Evolutionary conservation across 1,140 invertebrate genomes (phyloP), one percentile per base, ranked within the genome.

Genomic region (Nilaparvata lugens): DNA sequence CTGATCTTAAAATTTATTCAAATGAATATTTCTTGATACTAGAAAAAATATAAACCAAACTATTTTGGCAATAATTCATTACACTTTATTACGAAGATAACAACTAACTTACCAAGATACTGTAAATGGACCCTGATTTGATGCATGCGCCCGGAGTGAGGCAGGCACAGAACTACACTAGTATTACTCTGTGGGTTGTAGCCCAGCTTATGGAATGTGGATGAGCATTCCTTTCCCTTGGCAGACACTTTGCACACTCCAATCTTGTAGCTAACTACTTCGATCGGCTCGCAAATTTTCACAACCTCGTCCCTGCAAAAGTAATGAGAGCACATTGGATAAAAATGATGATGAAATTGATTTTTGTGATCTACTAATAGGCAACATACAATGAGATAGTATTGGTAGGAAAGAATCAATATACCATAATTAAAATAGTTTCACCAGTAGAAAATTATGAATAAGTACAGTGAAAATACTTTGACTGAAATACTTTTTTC

Each of bases 81-180:
- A n/a, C n/a, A n/a, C n/a, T n/a, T n/a, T n/a, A n/a, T n/a, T n/a
- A n/a, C n/a, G n/a, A n/a, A n/a, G n/a, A n/a, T n/a, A n/a, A n/a
- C n/a, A n/a, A n/a, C n/a, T n/a, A 16, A 53, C 54, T 58, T 56
- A 66, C 69, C 96, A 66, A 98, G 79, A 76, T 91, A 99, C 73
- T 99, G 97, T 38, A 98, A 81, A 77, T 99, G 97, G n/a, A 99
- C 94, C 62, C 97, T 81, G 63, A 99, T 98, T 75, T 99, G 97
- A 75, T 99, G 97, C 85, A 98, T 99, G 62, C 97, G 78, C 0
- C 97, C 97, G 1, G 96, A 98, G 67, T 90, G 86, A 0, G 96
- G 94, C 67, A 87, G 86, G 76, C 95, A 97, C 18, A 89, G 78
- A 1, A 99, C 93, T 21, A 98, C 89, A 68, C 93, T 97, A 0